phyloP scores from a whole-genome alignment of 2,113 vertebrate genomes.

The Podocnemis expansa region DNA sequence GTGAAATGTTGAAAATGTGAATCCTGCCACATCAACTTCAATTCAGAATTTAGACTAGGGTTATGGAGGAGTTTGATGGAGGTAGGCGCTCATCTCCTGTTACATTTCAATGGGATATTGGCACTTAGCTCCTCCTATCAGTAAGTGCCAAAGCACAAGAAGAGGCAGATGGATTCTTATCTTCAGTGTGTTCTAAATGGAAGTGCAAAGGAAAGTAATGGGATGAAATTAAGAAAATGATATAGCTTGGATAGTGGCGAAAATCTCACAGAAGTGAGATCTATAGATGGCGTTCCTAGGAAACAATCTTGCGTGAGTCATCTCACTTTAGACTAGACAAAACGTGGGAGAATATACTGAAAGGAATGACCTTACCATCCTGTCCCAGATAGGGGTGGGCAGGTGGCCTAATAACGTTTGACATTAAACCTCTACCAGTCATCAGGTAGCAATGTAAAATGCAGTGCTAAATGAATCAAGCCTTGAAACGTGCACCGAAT shows the following conservation, averaged over 20 bases:
- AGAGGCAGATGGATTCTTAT: neutral
- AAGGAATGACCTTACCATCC: neutral
- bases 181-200: neutral
- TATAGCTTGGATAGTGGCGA: neutral
- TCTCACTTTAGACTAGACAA: neutral
- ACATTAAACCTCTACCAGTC: neutral
- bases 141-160: neutral
- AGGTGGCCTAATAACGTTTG: neutral
- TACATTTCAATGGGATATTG: accelerated
- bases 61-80: neutral
- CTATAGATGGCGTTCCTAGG: neutral
- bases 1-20: neutral
- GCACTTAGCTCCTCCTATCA: neutral
- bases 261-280: neutral
- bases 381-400: accelerated
- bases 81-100: neutral
- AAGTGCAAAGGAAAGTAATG: neutral
- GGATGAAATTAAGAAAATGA: too few species aligned
- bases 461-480: neutral
- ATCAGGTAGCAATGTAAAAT: neutral
- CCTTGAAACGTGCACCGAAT: neutral
- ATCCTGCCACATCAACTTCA: neutral
- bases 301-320: neutral
- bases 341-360: neutral
- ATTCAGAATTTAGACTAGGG: neutral